These are phyloP conservation scores for Presbytis comata DNA, from an alignment of 2,797 vertebrate species.

Conservation along the genomic window DNA sequence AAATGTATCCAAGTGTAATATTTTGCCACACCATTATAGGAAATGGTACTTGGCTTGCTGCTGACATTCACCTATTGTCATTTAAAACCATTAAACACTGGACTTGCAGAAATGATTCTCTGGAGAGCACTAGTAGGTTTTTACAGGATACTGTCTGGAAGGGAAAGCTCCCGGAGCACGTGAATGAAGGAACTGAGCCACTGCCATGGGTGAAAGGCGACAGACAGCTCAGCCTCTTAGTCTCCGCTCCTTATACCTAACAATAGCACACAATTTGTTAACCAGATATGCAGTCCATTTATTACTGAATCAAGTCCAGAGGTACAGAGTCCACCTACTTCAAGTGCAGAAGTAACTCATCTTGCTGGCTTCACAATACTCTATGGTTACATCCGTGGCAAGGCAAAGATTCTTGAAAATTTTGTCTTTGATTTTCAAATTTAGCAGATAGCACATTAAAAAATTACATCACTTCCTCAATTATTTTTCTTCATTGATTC, in stretches of 20 bases:
- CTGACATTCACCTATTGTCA: slow-evolving; percentile 23
- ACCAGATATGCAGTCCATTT: not conserved
- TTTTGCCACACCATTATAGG: not conserved
- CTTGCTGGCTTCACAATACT: not conserved
- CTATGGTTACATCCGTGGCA: not conserved
- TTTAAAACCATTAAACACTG: slow-evolving; percentile 54
- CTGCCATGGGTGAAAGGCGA: not conserved
- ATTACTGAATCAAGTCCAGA: not conserved
- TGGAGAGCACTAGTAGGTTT: slow-evolving; percentile 45
- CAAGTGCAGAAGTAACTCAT: not conserved
- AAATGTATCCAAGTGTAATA: not conserved
- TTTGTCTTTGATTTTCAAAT: not conserved
- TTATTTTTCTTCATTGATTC: not conserved
- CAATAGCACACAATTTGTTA: not conserved
- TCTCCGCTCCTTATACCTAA: not conserved
- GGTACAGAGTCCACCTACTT: not conserved
- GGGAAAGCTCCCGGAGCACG: not conserved
- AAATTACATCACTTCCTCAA: not conserved
- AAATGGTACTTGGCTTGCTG: not conserved
- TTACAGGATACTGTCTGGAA: not conserved
- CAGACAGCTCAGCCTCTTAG: not conserved
- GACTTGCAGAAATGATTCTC: slow-evolving; percentile 43
- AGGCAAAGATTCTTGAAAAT: slow-evolving; percentile 17
- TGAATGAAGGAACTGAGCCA: not conserved
- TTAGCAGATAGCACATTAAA: slow-evolving; percentile 51